phyloP scores from a whole-genome alignment of 2,113 vertebrate species.

The Callospermophilus lateralis region DNA sequence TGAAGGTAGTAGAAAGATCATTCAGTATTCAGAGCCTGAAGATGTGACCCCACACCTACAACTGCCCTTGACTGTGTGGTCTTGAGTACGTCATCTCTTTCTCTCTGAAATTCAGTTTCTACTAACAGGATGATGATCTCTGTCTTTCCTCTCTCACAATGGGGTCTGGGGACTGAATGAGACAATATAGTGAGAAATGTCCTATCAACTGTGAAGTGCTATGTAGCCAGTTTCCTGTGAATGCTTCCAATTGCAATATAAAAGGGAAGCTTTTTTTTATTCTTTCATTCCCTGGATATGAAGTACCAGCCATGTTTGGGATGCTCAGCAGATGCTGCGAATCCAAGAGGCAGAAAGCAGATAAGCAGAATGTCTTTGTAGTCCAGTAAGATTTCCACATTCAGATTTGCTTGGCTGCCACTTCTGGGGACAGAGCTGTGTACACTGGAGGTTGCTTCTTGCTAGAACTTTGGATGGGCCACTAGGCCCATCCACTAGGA shows the following conservation, averaged over 20 bases:
- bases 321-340: background rate
- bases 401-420: background rate
- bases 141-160: background rate
- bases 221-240: background rate
- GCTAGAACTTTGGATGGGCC: background rate
- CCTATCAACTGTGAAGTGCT: background rate
- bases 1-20: background rate
- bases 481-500: background rate
- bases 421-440: background rate
- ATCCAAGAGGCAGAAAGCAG: background rate
- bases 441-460: background rate
- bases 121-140: background rate
- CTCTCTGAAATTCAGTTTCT: slow-evolving; percentile 25
- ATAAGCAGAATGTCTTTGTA: background rate
- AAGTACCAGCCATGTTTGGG: background rate
- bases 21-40: background rate
- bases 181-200: background rate
- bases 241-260: background rate
- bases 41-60: background rate
- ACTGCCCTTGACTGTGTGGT: background rate
- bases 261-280: background rate
- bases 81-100: background rate
- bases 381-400: background rate
- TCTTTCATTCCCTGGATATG: background rate
- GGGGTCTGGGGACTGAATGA: background rate